These are phyloP conservation scores for Oophaga sylvatica DNA, from an alignment of 2,797 vertebrate species.

Conservation along the genomic window DNA sequence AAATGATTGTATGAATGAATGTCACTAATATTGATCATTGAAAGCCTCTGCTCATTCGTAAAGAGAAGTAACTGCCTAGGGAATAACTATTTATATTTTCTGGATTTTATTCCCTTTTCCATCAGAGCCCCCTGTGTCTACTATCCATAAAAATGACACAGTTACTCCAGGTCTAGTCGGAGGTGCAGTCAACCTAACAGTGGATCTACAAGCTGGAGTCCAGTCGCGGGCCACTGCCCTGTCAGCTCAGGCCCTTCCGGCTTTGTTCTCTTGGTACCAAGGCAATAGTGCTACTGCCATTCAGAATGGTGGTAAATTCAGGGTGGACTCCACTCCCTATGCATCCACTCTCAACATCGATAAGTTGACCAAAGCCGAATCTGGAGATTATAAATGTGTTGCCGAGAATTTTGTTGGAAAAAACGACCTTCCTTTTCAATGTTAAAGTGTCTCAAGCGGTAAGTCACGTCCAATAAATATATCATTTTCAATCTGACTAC, in stretches of 20 bases:
- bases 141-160: not conserved
- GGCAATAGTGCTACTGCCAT: not conserved
- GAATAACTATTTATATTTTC: not conserved
- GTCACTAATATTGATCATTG: no score
- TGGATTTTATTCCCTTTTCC: not conserved
- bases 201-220: not conserved
- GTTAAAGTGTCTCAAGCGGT: not conserved
- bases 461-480: not conserved
- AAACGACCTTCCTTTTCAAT: not conserved
- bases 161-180: not conserved
- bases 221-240: no score
- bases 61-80: no score
- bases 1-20: no score
- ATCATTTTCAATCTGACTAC: no score
- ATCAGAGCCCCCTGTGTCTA: not conserved
- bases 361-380: not conserved
- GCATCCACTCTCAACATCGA: not conserved
- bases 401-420: not conserved
- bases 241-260: not conserved
- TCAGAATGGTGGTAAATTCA: not conserved
- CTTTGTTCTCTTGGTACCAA: slow-evolving; percentile 19
- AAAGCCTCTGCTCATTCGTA: no score
- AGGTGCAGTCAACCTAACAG: not conserved
- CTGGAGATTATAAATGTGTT: not conserved
- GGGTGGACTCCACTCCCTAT: not conserved